Base-by-base conservation (phyloP, 2,113 vertebrate genomes). In the Pterocles gutturalis region DNA sequence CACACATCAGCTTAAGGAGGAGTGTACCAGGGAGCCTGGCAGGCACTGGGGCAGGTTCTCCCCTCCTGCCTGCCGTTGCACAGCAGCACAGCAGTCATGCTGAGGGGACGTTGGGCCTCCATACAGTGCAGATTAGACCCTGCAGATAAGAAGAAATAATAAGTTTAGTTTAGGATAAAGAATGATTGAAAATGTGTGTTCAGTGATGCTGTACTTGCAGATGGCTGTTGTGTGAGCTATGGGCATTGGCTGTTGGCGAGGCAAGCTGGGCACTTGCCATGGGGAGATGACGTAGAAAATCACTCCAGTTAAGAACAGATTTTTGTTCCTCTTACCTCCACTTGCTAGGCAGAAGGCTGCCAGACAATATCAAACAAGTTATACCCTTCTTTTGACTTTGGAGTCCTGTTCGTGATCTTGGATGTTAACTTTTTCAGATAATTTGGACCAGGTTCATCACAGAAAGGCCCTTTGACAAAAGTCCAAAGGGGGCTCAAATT, bases 91-190 rank as follows among this genome's bases (percentile, higher is more conserved):
- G 75, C 24, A 3, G 5, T 29, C 60, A 41, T 13, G n/a, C 24
- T 76, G 36, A 14, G 71, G 38, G 80, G 64, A 86, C 93, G 86
- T 89, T 19, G 41, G 38, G 61, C 46, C 43, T 77, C 26, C 10
- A 1, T 62, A 29, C 38, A 22, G 4, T 33, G 60, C 69, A 49
- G 73, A 29, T 61, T 55, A 73, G 78, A 65, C 57, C 72, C 31
- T 89, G n/a, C 66, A 85, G 84, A 82, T 93, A 85, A 92, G 53
- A 60, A 81, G 46, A 92, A 89, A 46, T 65, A 57, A n/a, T 53
- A 11, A 82, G 54, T 65, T 91, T 77, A 65, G 43, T 88, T 92
- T 65, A 71, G 34, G 83, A 64, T 84, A 87, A 93, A 77, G 55
- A 84, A 46, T 53, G 33, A 21, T 53, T n/a, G 81, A 61, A 81